A percentile compares a stretch with the other conserved stretches of the same genome.
phyloP scores from a whole-genome alignment of 2,888 invertebrate species.

The Drosophila robusta region DNA sequence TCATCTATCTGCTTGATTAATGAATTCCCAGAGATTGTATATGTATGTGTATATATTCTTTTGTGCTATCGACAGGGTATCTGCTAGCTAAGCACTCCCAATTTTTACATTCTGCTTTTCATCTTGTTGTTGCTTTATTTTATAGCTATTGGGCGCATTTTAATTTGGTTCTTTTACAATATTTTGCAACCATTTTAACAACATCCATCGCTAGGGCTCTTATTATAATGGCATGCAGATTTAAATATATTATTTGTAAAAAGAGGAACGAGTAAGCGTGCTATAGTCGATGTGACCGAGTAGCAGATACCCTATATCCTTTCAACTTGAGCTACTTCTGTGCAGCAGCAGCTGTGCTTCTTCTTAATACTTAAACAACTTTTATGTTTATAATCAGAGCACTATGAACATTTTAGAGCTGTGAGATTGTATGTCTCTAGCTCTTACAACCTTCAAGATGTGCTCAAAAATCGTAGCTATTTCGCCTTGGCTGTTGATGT shows the following conservation, averaged over 20 bases:
- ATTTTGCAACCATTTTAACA: conserved; percentile 27
- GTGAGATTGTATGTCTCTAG: too few relatives aligned
- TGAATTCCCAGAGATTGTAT: too few relatives aligned
- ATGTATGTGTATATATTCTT: too few relatives aligned
- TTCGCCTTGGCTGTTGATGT: too few relatives aligned
- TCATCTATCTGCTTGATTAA: too few relatives aligned
- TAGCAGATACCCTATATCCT: not conserved
- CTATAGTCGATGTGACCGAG: not conserved
- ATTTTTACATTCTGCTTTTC: not conserved
- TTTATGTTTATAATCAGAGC: too few relatives aligned
- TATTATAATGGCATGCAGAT: not conserved
- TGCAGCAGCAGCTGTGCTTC: too few relatives aligned
- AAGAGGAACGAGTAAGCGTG: not conserved
- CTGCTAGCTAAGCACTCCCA: not conserved
- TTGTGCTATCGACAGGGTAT: conserved; percentile 2
- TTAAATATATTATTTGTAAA: not conserved
- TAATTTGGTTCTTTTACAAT: conserved; percentile 49
- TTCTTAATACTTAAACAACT: too few relatives aligned
- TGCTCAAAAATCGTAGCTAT: too few relatives aligned
- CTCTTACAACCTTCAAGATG: too few relatives aligned
- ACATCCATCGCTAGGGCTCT: not conserved
- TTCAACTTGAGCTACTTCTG: too few relatives aligned
- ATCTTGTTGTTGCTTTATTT: conserved; percentile 5
- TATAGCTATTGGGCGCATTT: conserved; percentile 46
- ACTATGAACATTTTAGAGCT: too few relatives aligned